Base-by-base conservation (phyloP, 2,888 invertebrate species). In the Diabrotica balteata region DNA sequence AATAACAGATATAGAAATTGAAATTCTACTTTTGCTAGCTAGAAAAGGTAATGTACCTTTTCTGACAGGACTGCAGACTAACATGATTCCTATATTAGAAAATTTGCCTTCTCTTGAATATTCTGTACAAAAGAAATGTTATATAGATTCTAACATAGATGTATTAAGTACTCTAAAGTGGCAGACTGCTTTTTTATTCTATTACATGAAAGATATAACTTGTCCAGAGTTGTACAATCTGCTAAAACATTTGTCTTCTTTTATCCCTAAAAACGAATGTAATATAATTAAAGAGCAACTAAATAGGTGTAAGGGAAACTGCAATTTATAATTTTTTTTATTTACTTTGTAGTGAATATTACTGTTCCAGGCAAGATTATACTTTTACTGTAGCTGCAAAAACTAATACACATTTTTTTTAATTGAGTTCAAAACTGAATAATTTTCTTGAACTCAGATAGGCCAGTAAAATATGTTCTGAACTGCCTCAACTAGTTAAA, bases 21-120 rank as follows among this genome's bases (percentile, higher is more conserved):
- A 87, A 64, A 87, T 87, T 7, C 83, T 91, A 69, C 86, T 88
- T 11, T 85, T 86, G 70, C 86, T 91, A 78, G 88, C 89, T 22
- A 86, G 88, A 59, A 86, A 86, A 62, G 86, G 85, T 71, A 88
- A 88, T 76, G 68, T 65, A 11, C 80, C 82, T 9, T 89, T 90
- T 70, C 85, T 88, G 72, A 71, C 79, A 7, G 84, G 86, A 0
- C 77, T 90, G 1, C 82, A 84, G 52, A 80, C 84, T 0, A 84
- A 86, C 55, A 76, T 87, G 8, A 69, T 79, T 0, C 75, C 80
- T 10, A 86, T 90, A 51, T 80, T 90, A n/a, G 77, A 55, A 43
- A 72, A 76, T 71, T 71, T 76, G 57, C 65, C 67, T 22, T 54
- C 61, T 10, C 8, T 73, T 46, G 59, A 68, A 45, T 69, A 73